A percentile compares a stretch with the other conserved stretches of the same genome.
phyloP scores from a whole-genome alignment of 2,888 invertebrate genomes.

The Scelioninae gen. 1 region DNA sequence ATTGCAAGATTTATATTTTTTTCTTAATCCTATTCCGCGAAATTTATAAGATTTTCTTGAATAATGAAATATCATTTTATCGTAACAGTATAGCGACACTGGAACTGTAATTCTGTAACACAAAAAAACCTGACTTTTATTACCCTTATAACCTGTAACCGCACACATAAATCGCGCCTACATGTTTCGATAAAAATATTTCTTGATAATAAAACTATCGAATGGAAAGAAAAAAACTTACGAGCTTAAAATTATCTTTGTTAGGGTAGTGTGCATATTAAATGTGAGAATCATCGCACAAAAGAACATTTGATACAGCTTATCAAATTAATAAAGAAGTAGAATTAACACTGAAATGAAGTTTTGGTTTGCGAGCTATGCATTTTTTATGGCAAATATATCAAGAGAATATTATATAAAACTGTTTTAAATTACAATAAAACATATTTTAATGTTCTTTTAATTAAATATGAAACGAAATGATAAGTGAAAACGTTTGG shows the following conservation, averaged over 20 bases:
- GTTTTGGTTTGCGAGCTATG: constrained; percentile 23
- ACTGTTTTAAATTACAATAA: constrained; percentile 30
- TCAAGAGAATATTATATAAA: constrained; percentile 16
- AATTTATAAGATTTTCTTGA: no score
- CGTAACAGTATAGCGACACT: no score
- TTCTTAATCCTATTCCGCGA: no score
- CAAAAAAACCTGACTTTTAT: not conserved
- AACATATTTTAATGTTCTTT: constrained; percentile 26
- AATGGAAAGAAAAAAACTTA: constrained; percentile 3
- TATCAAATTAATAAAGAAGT: constrained; percentile 47
- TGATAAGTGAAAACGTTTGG: constrained; percentile 5
- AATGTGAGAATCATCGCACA: constrained; percentile 47
- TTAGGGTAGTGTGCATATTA: constrained; percentile 43
- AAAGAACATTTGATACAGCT: constrained; percentile 44
- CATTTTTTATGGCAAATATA: constrained; percentile 40
- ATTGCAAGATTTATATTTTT: no score
- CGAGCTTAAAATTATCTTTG: constrained; percentile 38
- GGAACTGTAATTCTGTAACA: no score
- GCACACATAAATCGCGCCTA: not conserved
- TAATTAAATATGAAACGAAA: constrained; percentile 41
- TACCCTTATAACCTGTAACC: not conserved
- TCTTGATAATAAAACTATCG: constrained; percentile 9
- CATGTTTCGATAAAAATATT: constrained; percentile 8
- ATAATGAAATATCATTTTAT: no score
- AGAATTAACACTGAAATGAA: constrained; percentile 42